Base-by-base conservation (phyloP, 2,797 vertebrate genomes). In the Enteromius viviparus region DNA sequence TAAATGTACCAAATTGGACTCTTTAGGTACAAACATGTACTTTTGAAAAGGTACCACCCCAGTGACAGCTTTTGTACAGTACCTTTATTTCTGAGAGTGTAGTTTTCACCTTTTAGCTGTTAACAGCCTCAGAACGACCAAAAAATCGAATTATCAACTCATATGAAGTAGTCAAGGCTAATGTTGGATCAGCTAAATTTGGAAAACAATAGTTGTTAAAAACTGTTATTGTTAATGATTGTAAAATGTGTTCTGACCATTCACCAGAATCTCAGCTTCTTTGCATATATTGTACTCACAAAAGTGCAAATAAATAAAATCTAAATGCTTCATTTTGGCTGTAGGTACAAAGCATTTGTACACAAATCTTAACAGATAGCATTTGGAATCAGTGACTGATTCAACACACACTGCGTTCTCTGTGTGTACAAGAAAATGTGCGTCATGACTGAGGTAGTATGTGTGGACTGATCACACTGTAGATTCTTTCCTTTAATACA, bases 401-500 rank as follows among this genome's bases (percentile, higher is more conserved):
- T 78, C 29, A 51, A 17, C 7, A 32, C 5, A 42, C 78, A 45
- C 40, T 34, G 32, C 23, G 42, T 72, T 64, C 55, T 64, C 19
- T 64, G 40, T 80, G 23, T 37, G 29, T 65, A 7, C 12, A 12
- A 68, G 15, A 37, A 81, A 26, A 51, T 21, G 12, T 81, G 53
- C n/a, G 15, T 77, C 55, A 62, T 32, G 40, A 77, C 49, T 60
- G 23, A 65, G 37, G 19, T 42, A 60, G 49, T 12, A 68, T 47
- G 29, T 70, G 74, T 77, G 37, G 34, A 51, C 69, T 60, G 79
- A 78, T 74, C 29, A 79, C 68, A 29, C 45, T 8, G 17, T 62
- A 66, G 69, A 80, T 75, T 29, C 19, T 64, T 79, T 66, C 32
- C 26, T 32, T 14, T 78, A 49, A 74, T 84, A 79, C 32, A 66